Conservation (phyloP, 2,888 invertebrate species). For the Spialia ferax region DNA sequence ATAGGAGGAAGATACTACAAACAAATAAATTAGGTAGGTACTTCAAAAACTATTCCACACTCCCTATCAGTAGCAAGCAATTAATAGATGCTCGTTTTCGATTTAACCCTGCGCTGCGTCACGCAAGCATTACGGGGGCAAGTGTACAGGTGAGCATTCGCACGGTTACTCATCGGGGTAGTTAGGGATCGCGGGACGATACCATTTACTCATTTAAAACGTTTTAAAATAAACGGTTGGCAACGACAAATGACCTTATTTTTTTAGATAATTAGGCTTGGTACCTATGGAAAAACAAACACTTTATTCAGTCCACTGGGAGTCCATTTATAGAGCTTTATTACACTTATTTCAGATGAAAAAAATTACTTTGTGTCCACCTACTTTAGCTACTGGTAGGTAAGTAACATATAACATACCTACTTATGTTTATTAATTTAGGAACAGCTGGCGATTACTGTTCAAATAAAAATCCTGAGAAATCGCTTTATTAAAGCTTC, state of each 20-base stretch:
- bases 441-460: not conserved
- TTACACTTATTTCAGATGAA: too few species aligned
- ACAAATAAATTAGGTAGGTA: slow-evolving; percentile 26
- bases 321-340: not conserved
- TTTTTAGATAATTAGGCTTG: slow-evolving; percentile 8
- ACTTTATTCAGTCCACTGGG: not conserved
- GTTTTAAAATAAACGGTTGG: slow-evolving; percentile 11
- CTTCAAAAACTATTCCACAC: slow-evolving; percentile 45
- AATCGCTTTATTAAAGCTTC: not conserved
- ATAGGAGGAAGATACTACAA: not conserved
- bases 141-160: slow-evolving; percentile 67
- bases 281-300: not conserved
- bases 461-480: not conserved
- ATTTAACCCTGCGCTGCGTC: slow-evolving; percentile 53
- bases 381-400: too few species aligned
- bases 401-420: too few species aligned
- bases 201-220: slow-evolving; percentile 17
- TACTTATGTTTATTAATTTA: not conserved
- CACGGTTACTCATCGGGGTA: slow-evolving; percentile 53
- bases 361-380: too few species aligned
- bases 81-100: slow-evolving; percentile 53
- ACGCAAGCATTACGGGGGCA: slow-evolving; percentile 59
- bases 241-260: not conserved
- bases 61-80: slow-evolving; percentile 51
- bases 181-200: slow-evolving; percentile 27